Evolutionary conservation across 2,888 invertebrate species (phyloP), one percentile per base, ranked within the genome.

Genomic region (Camponotus fellah): DNA sequence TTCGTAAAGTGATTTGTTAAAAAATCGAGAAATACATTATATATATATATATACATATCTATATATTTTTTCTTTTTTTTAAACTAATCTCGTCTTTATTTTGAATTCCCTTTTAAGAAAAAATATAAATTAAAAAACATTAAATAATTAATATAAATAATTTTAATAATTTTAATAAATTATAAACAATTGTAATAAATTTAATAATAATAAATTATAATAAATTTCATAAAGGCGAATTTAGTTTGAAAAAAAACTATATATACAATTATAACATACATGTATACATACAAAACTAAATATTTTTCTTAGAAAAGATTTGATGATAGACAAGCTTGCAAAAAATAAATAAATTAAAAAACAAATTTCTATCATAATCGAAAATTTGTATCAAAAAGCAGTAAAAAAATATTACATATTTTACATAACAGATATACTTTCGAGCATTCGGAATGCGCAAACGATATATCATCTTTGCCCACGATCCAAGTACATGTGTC

Each of bases 401-500:
- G 2, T 8, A 53, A 53, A 71, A 12, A 2, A 69, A 17, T 58
- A 74, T 43, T 5, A 3, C 2, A 2, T 65, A 40, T 56, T 68
- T 77, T 0, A 12, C 37, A 49, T 77, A 34, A 53, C 74, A 93
- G 93, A 34, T 93, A 92, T 43, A 92, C 90, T 32, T 91, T 93
- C 40, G 93, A 93, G 56, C 77, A 87, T 2, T 79, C 90, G 2
- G 92, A 91, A 82, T 85, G 72, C 40, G 43, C 87, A 5, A 87
- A 86, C 26, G 90, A 89, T 21, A 40, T 72, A 62, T 71, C 89
- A 6, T 88, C 89, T 3, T 84, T 93, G 32, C 92, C 92, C 5
- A 93, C 93, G 1, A 93, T 93, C 26, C 89, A 90, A 66, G 93
- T 92, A 21, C 87, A 87, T 17, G 92, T 93, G 1, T 91, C 92